phyloP scores from a whole-genome alignment of 2,888 invertebrate genomes.

The Dolichopus griseipennis region DNA sequence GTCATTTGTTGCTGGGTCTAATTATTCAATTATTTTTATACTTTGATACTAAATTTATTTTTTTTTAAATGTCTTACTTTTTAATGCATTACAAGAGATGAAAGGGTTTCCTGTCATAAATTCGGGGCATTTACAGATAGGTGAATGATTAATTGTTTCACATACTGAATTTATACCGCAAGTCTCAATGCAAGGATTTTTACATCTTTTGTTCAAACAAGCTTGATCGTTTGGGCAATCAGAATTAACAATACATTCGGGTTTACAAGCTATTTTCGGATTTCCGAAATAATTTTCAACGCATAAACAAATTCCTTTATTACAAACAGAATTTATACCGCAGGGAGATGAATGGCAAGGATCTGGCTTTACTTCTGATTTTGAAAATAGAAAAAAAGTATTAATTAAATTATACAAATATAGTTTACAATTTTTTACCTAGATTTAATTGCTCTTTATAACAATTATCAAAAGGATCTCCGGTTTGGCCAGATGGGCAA shows the following conservation, averaged over 20 bases:
- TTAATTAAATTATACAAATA: not conserved
- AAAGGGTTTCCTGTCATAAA: slow-evolving; percentile 66
- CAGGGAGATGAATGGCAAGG: slow-evolving; percentile 70
- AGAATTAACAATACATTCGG: slow-evolving; percentile 69
- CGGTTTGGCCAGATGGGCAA: slow-evolving; percentile 49
- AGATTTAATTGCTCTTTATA: slow-evolving; percentile 30
- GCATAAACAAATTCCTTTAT: slow-evolving; percentile 64
- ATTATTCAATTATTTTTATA: slow-evolving; percentile 15
- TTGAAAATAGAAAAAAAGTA: not conserved
- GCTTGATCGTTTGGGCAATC: slow-evolving; percentile 70
- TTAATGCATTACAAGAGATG: slow-evolving; percentile 49
- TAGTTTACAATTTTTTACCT: slow-evolving; percentile 23
- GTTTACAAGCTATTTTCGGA: slow-evolving; percentile 67
- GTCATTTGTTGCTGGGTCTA: slow-evolving; percentile 27
- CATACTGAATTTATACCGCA: slow-evolving; percentile 71
- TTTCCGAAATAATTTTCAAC: slow-evolving; percentile 68
- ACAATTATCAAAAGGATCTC: slow-evolving; percentile 55
- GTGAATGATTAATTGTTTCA: slow-evolving; percentile 63
- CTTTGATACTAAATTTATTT: too few species aligned
- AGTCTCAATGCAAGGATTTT: slow-evolving; percentile 75
- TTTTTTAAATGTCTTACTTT: slow-evolving; percentile 38
- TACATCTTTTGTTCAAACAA: slow-evolving; percentile 70
- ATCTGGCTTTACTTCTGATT: slow-evolving; percentile 37
- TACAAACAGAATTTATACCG: slow-evolving; percentile 66
- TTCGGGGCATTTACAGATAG: slow-evolving; percentile 55